Base-by-base conservation (phyloP, 2,113 vertebrate species). In the Salvelinus namaycush region DNA sequence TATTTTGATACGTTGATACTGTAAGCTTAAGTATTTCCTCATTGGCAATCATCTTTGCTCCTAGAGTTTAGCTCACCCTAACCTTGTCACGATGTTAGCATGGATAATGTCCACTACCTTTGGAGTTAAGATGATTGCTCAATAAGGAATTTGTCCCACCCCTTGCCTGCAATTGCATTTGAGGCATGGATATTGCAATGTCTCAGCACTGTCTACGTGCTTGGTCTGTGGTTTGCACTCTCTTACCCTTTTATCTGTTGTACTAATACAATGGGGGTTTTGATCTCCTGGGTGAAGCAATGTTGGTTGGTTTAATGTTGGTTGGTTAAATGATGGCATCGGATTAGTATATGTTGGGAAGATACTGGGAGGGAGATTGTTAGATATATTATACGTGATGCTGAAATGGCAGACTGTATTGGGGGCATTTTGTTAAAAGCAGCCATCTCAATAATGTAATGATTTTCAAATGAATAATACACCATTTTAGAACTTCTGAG, bases 111-210 rank as follows among this genome's bases (percentile, higher is more conserved):
- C 22, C 34, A 24, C 39, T 74, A 59, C 31, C 74, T 81, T 75
- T 13, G 4, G 49, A 74, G 31, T 85, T 76, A 79, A 68, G 84
- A 84, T 92, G 84, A 87, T 86, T 92, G 88, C 70, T 81, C 18
- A 76, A 80, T 87, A 54, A 83, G 86, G 83, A 80, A 68, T 73
- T 81, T 80, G 76, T 88, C 87, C 16, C 51, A 18, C 51, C 84
- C 78, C 78, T 79, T 80, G 77, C 89, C 88, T 90, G 89, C 85
- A 78, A 54, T 77, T 74, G 87, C 87, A 88, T 80, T 80, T 74
- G 79, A 81, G 91, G 88, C 90, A 92, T 91, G 90, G 87, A 85
- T 83, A 80, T 76, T 82, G 77, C 84, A 76, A 73, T 83, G 82
- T 89, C 70, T 87, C 16, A 12, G 78, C 69, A 80, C 84, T 86